Conservation (phyloP, 2,797 vertebrate genomes). For the Myiotriccus ornatus region DNA sequence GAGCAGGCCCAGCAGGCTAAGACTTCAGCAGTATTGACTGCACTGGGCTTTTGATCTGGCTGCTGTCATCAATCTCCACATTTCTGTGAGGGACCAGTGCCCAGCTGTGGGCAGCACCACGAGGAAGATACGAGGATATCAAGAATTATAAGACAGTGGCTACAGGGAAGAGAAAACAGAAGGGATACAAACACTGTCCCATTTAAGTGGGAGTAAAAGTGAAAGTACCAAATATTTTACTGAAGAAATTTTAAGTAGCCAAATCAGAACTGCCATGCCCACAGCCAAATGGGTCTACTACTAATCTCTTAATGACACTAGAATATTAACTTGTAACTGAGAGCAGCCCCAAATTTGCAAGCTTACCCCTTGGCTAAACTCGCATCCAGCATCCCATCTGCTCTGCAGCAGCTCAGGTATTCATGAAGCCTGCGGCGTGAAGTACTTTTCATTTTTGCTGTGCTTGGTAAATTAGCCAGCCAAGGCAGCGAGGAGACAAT, state of each 20-base stretch:
- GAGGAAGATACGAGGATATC: background rate
- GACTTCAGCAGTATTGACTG: background rate
- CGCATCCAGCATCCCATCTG: background rate
- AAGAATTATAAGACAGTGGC: background rate
- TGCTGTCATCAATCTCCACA: background rate
- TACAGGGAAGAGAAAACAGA: background rate
- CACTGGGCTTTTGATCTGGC: background rate
- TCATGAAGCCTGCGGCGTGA: background rate
- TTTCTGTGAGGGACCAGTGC: background rate
- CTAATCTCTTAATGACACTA: background rate
- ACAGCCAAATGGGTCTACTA: background rate
- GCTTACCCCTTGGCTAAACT: background rate
- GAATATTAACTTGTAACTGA: background rate
- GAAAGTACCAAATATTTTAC: background rate
- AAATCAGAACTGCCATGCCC: background rate
- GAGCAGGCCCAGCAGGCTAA: background rate
- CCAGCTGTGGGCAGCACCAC: background rate
- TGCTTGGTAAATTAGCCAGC: constrained; percentile 44
- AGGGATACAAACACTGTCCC: background rate
- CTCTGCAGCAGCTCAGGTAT: background rate
- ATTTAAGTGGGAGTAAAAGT: background rate
- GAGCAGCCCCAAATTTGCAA: background rate
- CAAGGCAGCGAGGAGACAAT: constrained; percentile 10
- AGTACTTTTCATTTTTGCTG: constrained; percentile 26
- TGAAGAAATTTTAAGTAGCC: background rate